These are phyloP conservation scores for Drosophila tani DNA, from an alignment of 1,140 invertebrate genomes.

Conservation along the genomic window DNA sequence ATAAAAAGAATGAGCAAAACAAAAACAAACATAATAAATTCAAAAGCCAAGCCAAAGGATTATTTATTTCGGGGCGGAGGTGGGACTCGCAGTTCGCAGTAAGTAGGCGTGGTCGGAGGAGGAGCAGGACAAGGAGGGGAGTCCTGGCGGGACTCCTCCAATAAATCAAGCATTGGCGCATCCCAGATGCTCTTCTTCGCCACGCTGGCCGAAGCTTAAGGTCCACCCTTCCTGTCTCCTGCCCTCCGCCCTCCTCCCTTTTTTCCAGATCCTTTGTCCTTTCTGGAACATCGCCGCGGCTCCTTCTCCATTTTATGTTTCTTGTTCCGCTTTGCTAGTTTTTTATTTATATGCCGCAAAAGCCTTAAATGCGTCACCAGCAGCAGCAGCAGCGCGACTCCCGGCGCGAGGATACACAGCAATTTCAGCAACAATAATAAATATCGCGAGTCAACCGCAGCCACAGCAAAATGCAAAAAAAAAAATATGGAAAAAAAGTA, in stretches of 20 bases:
- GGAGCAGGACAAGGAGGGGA: neutral
- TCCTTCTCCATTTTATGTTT: slow-evolving; percentile 42
- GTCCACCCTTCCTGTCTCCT: slow-evolving; percentile 20
- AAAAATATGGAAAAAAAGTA: slow-evolving; percentile 21
- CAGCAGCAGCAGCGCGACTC: slow-evolving; percentile 46
- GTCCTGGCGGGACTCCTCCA: slow-evolving; percentile 6
- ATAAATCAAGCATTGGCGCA: slow-evolving; percentile 80
- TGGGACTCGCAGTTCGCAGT: slow-evolving; percentile 13
- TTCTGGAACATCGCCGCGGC: slow-evolving; percentile 21
- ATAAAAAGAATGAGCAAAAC: slow-evolving; percentile 38
- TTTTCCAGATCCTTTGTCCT: slow-evolving; percentile 11
- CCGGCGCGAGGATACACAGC: slow-evolving; percentile 69
- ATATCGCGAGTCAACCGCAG: slow-evolving; percentile 81
- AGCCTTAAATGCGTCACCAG: slow-evolving; percentile 80
- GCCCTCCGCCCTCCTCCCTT: neutral
- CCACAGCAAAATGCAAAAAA: slow-evolving; percentile 63
- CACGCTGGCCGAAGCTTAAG: slow-evolving; percentile 34
- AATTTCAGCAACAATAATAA: slow-evolving; percentile 83
- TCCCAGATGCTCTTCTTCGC: slow-evolving; percentile 62
- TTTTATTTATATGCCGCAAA: slow-evolving; percentile 80
- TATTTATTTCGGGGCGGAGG: slow-evolving; percentile 54
- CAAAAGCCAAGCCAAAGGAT: slow-evolving; percentile 75
- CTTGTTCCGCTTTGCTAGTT: slow-evolving; percentile 69
- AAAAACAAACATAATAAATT: slow-evolving; percentile 77
- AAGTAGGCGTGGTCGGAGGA: slow-evolving; percentile 57